Base-by-base conservation (phyloP, 2,888 invertebrate species). In the Gerris lacustris region DNA sequence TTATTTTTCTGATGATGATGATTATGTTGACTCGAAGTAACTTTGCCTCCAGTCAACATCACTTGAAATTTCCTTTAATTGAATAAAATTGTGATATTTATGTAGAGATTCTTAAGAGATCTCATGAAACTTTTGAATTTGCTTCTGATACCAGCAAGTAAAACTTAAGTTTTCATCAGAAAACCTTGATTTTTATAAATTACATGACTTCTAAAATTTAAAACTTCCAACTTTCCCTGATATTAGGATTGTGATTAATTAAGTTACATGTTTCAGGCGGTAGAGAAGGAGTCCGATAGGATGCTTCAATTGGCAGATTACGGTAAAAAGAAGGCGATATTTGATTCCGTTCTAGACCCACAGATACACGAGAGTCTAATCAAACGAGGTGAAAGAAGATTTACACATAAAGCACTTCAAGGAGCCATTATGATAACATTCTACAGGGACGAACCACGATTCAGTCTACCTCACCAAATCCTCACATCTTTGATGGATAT, bases 391-490 rank as follows among this genome's bases (percentile, higher is more conserved):
- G 94, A 95, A 77, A 84, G 96, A 71, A 85, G 96, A 73, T 87
- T 99, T 76, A 91, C 92, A 5, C 93, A 97, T 81, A 86, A 86
- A 72, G 98, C 98, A 0, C 83, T 98, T 69, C 96, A 97, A 79
- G 99, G 98, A 6, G 98, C 98, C 44, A 90, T 99, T 79, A 94
- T 99, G 92, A 96, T 99, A 71, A 96, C 92, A 1, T 90, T 97
- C 80, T 98, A 98, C 82, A 84, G 97, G 67, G 96, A 98, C 79
- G 96, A 97, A 82, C 96, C 97, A 0, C 86, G 97, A 67, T 99
- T 99, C 83, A 96, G 96, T 77, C 96, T 97, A 80, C 98, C 98
- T 0, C 96, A 96, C 82, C 97, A 97, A 81, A 86, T 99, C 73
- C 84, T 99, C 15, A 92, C 91, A 0, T 85, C 95, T 15, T 86